Evolutionary conservation across 2,888 invertebrate species (phyloP), one percentile per base, ranked within the genome.

Genomic region (Serripes groenlandicus): DNA sequence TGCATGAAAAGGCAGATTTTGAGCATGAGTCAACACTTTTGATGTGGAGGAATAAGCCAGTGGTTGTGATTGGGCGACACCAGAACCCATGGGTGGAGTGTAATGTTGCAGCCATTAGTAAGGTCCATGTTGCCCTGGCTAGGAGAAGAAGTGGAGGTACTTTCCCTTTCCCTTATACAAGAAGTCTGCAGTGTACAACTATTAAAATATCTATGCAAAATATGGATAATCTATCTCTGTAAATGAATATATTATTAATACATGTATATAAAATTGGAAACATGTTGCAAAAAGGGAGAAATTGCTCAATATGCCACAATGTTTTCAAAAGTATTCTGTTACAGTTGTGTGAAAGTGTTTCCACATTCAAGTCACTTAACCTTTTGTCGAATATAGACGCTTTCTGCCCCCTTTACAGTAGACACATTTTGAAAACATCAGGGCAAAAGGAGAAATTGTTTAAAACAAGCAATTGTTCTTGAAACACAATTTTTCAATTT

Each of bases 81-180:
- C 99, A 99, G 95, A 99, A 99, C 95, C 98, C 99, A 0, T 99
- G 99, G 97, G 94, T 97, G 42, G 99, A 99, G 94, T 97, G 97
- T 0, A 97, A 99, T 94, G 95, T 98, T 2, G 96, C 96, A 1
- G 95, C 96, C 58, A 94, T 97, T 69, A 93, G 95, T 83, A 96
- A 96, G 69, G 95, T 96, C 58, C 97, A 96, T 23, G 96, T 99
- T 77, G 95, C 96, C 18, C 92, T 99, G 81, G 99, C 97, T 0
- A 96, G 99, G 78, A 96, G 99, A 58, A 98, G 98, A 93, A 99
- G 99, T 95, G 99, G 99, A 35, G 96, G 84, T 84, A 68, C 60
- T 49, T 49, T 49, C 49, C 7, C 2, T 49, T 2, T 49, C 49
- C 21, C 49, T 21, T 49, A 49, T 21, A 21, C 7, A 1, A 49